Evolutionary conservation across 1,140 invertebrate genomes (phyloP).

Genomic region (Drosophila ananassae): DNA sequence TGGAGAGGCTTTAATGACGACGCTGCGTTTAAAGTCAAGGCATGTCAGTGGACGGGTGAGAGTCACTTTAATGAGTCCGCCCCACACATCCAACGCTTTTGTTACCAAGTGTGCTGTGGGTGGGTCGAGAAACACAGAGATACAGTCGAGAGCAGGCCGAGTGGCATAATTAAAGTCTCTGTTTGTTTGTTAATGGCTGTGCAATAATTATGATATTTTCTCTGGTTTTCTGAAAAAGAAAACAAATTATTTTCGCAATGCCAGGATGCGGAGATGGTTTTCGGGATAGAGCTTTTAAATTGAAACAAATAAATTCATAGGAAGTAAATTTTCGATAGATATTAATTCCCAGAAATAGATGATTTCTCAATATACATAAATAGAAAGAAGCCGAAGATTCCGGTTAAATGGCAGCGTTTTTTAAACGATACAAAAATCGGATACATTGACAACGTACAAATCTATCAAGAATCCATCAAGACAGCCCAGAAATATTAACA

Average conservation of each 20-base stretch:
- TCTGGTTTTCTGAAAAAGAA: slow-evolving; percentile 2
- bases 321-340: no score
- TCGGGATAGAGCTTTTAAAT: not conserved
- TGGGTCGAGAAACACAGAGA: slow-evolving; percentile 10
- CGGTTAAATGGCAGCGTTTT: no score
- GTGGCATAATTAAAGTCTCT: slow-evolving; percentile 25
- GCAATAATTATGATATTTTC: slow-evolving; percentile 15
- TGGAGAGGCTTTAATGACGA: slow-evolving; percentile 59
- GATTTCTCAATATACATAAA: no score
- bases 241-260: not conserved
- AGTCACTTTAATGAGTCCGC: slow-evolving; percentile 31
- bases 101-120: not conserved
- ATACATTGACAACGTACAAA: no score
- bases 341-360: no score
- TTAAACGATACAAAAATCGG: no score
- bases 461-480: no score
- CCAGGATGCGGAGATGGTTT: not conserved
- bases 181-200: slow-evolving; percentile 1
- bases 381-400: no score
- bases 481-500: no score
- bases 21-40: slow-evolving; percentile 60
- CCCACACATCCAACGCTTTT: slow-evolving; percentile 10
- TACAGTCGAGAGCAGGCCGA: slow-evolving; percentile 15
- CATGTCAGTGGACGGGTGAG: slow-evolving; percentile 2
- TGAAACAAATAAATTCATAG: not conserved